Percentiles rank a stretch among this genome's conserved stretches.
These are phyloP conservation scores for Brienomyrus longianalis DNA, from an alignment of 2,113 vertebrate species.

Conservation along the genomic window DNA sequence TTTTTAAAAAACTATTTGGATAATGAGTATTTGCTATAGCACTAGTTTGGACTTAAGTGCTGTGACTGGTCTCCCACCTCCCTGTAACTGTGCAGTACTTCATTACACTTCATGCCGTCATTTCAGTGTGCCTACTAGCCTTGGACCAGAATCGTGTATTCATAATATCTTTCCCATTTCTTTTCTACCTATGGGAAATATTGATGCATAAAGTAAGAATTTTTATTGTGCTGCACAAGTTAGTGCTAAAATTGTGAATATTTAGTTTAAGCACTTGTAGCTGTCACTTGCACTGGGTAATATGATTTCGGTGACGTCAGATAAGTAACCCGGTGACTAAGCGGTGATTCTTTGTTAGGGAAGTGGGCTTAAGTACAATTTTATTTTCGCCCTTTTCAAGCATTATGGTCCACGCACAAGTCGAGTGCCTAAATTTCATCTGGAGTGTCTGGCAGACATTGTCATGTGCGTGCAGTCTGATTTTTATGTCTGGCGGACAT, in stretches of 20 bases:
- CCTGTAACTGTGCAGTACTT: background rate
- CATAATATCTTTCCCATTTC: background rate
- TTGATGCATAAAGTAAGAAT: background rate
- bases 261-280: too few species aligned
- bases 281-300: too few species aligned
- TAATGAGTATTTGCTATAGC: background rate
- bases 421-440: too few species aligned
- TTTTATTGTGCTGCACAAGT: background rate
- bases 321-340: too few species aligned
- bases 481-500: too few species aligned
- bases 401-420: too few species aligned
- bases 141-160: background rate
- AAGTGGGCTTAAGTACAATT: too few species aligned
- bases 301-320: too few species aligned
- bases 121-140: background rate
- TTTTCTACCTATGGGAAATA: background rate
- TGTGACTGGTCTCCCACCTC: background rate
- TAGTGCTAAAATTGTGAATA: background rate
- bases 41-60: background rate
- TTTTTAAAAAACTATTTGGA: background rate
- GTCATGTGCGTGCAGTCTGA: too few species aligned
- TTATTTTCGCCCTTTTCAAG: too few species aligned
- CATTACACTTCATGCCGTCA: background rate
- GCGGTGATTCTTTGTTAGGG: too few species aligned
- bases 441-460: too few species aligned